Evolutionary conservation across 1,140 invertebrate genomes (phyloP), one percentile per base, ranked within the genome.

Genomic region (Rhopalosiphum maidis): DNA sequence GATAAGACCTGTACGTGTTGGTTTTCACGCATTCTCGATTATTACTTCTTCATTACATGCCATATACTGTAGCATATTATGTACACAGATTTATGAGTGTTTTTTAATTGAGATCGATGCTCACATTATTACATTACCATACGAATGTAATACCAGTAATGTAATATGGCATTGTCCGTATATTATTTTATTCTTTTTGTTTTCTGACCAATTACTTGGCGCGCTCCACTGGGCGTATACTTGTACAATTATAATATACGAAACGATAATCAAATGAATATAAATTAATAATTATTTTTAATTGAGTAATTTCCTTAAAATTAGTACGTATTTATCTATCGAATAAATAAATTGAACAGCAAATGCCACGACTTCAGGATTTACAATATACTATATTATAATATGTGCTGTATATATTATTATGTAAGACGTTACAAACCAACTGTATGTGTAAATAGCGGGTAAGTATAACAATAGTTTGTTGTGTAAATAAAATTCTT

Each of bases 271-370:
- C 46, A 48, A 18, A 51, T 51, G 87, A 37, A 88, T 88, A 88
- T 51, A 88, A 88, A 88, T 88, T 30, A 88, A 51, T 88, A 51
- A 88, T 88, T 88, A 88, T 88, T 88, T 88, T 88, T 88, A 88
- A 88, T 88, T 51, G 48, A 87, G 85, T 46, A n/a, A 87, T 87
- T n/a, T 30, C 60, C n/a, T 68, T 15, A 21, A 68, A 68, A n/a
- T 60, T 60, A 60, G 55, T 11, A 7, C 30, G 30, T 15, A 54
- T 4, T 0, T 51, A 30, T 8, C 8, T 55, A 55, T 60, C 30
- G 60, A 68, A 68, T 68, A 68, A 68, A 68, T n/a, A 68, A 68
- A 68, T 30, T 11, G n/a, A 30, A n/a, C 60, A 1, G 60, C 30
- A n/a, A n/a, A 68, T n/a, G 4, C n/a, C 15, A n/a, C 3, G 30